Conservation (phyloP, 2,797 vertebrate species). For the Halcyon smyrnensis region DNA sequence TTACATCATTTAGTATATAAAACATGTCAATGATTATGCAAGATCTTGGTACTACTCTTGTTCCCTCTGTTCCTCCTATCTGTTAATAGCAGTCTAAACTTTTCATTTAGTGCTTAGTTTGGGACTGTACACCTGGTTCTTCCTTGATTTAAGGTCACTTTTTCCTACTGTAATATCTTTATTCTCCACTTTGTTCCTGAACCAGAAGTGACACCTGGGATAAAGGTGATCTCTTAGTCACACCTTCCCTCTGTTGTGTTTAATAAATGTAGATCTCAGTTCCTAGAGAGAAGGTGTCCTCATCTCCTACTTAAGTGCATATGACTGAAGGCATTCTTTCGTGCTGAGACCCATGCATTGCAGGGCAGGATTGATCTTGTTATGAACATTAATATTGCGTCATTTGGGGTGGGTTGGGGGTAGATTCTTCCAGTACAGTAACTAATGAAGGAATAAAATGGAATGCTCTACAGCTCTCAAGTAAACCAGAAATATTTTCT, state of each 20-base stretch:
- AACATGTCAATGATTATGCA: conserved; percentile 62
- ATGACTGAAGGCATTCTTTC: background rate
- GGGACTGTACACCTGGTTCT: background rate
- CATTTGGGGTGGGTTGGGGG: background rate
- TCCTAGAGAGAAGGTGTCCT: background rate
- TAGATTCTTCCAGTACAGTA: conserved; percentile 17
- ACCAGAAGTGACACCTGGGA: no score
- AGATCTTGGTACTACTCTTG: conserved; percentile 41
- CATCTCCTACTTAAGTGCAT: background rate
- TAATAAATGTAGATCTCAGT: background rate
- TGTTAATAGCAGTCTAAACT: conserved; percentile 1
- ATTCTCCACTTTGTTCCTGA: background rate
- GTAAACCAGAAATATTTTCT: conserved; percentile 80
- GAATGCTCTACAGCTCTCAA: conserved; percentile 68
- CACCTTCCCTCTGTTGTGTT: background rate
- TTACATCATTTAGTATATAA: conserved; percentile 53
- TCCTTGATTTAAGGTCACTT: background rate
- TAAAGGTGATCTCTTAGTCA: background rate
- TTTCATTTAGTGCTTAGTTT: background rate
- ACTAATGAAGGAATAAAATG: conserved; percentile 64
- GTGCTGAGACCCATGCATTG: background rate
- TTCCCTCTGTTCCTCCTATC: conserved; percentile 4
- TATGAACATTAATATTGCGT: background rate
- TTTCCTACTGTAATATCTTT: background rate
- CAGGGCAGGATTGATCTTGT: background rate